Conservation (phyloP, 53 echinoderm and acorn worm species). For the Paracentrotus lividus region DNA sequence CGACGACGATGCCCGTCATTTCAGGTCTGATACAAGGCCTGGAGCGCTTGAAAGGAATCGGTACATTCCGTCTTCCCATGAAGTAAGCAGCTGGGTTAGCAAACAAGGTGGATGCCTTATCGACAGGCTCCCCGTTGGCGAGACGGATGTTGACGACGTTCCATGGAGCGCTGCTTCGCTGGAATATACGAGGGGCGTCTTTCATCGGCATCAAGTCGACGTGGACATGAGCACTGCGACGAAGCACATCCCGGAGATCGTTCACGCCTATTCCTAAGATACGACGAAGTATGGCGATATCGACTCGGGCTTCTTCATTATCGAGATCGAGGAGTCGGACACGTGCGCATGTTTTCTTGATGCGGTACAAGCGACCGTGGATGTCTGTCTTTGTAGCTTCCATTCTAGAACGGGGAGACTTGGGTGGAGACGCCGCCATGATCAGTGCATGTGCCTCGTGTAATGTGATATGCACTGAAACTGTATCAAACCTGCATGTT, state of each 20-base stretch:
- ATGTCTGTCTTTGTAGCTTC: conserved; percentile 27
- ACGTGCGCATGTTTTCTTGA: conserved; percentile 65
- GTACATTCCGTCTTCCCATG: not conserved
- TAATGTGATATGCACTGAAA: not conserved
- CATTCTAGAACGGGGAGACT: conserved; percentile 26
- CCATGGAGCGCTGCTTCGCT: conserved; percentile 54
- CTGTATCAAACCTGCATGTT: not conserved
- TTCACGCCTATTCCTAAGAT: conserved; percentile 55
- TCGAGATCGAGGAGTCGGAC: conserved; percentile 55
- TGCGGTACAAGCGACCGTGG: conserved; percentile 56
- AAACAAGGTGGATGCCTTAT: conserved; percentile 25
- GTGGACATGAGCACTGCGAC: conserved; percentile 44
- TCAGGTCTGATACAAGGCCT: conserved; percentile 46
- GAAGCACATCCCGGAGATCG: conserved; percentile 62
- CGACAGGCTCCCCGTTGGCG: conserved; percentile 56
- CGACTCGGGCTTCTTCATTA: conserved; percentile 60
- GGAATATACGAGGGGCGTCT: conserved; percentile 46
- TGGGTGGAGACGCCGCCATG: conserved; percentile 16
- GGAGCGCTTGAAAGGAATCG: conserved; percentile 50
- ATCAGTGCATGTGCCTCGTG: not conserved
- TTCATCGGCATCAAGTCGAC: conserved; percentile 61
- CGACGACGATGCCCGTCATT: conserved; percentile 47
- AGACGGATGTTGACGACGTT: conserved; percentile 55
- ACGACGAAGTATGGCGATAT: conserved; percentile 59
- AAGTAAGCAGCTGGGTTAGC: conserved; percentile 62